Base-by-base conservation (phyloP, 2,888 invertebrate species). In the Mylabris sibirica region DNA sequence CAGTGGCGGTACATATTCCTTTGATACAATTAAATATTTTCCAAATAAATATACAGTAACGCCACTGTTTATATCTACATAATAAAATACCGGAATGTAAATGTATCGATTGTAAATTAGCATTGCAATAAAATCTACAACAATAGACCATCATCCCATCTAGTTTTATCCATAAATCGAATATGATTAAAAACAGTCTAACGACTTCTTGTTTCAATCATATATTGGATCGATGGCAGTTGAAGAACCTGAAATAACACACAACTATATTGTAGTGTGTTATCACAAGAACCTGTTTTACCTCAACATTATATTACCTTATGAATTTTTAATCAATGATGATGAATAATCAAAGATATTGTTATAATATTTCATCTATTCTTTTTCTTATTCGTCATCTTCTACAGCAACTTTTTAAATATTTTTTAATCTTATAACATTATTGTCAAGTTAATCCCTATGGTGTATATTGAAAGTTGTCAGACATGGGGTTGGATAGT, bases 401-500 rank as follows among this genome's bases (percentile, higher is more conserved):
- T 30, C 5, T 30, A 30, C 5, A 6, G 8, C 3, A 30, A n/a
- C n/a, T n/a, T 30, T 30, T 30, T 30, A 30, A 30, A 30, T 44
- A 11, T 44, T 44, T n/a, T 44, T 41, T 11, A 44, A 44, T 44
- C 44, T 44, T 17, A 44, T 44, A 17, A 12, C 38, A 44, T 17
- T 38, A 38, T 38, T 44, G 17, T n/a, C 6, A n/a, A 17, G 44
- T 17, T 44, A 44, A 44, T 44, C 44, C 44, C 44, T 17, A 38
- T 38, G 35, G 35, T 70, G 70, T 63, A 63, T 53, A 60, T 60
- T 11, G 49, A 30, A 14, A 34, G 67, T 64, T 64, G 67, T 65
- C 65, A 66, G 70, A 71, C 70, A 69, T 71, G 63, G 68, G 66
- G 70, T 71, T 44, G 44, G 44, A 44, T 44, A 41, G 41, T 41